A percentile compares a stretch with the other conserved stretches of the same genome.
phyloP scores from a whole-genome alignment of 2,888 invertebrate genomes.

The Oasisia sp. region DNA sequence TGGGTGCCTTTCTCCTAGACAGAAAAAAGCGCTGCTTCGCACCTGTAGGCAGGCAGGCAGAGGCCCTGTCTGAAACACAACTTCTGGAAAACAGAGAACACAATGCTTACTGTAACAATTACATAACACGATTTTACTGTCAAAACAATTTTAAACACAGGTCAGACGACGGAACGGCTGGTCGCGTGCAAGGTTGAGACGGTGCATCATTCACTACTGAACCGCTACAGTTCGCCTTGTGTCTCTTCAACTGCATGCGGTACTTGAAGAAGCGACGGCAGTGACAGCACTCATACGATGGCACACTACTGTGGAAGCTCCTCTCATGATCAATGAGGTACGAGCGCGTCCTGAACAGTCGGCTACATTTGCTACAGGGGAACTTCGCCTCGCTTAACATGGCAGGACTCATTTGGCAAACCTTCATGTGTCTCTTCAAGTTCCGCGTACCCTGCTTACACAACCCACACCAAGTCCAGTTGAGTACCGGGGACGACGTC shows the following conservation, averaged over 20 bases:
- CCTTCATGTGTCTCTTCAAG: not conserved
- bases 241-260: not conserved
- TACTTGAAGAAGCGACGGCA: not conserved
- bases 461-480: not conserved
- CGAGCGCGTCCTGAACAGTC: slow-evolving; percentile 4
- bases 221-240: not conserved
- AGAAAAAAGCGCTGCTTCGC: too few species aligned
- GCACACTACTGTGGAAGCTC: not conserved
- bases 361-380: not conserved
- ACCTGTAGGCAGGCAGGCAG: too few species aligned
- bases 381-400: not conserved
- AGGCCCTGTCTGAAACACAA: too few species aligned
- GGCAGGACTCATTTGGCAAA: not conserved
- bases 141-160: too few species aligned
- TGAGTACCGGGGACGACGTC: not conserved
- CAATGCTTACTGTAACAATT: too few species aligned
- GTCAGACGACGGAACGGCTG: not conserved
- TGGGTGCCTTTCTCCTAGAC: too few species aligned
- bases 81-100: too few species aligned
- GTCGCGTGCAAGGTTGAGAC: not conserved
- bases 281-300: not conserved
- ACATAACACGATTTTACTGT: too few species aligned
- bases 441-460: not conserved
- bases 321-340: not conserved
- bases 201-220: not conserved